Conservation (phyloP, 2,113 vertebrate genomes). For the Pelmatolapia mariae region DNA sequence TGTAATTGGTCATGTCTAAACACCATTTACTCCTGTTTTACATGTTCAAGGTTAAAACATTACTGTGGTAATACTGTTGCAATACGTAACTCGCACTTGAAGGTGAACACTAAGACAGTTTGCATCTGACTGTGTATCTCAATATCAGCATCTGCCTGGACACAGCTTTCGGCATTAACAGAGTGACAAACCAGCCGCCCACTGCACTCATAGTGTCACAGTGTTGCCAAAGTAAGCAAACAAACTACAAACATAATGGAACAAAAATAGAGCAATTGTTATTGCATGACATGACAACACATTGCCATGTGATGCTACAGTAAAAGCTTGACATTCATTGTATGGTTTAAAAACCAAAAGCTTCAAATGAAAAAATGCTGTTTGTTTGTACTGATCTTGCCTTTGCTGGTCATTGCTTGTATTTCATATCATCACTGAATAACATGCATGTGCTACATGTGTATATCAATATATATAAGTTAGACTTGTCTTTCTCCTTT, state of each 20-base stretch:
- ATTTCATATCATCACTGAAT: not conserved
- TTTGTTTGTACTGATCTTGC: not conserved
- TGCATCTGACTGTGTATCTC: not conserved
- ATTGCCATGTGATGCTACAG: not conserved
- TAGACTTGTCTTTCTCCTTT: not conserved
- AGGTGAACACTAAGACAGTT: not conserved
- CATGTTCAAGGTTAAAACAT: not conserved
- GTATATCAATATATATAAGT: slow-evolving; percentile 30
- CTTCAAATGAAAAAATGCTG: accelerated
- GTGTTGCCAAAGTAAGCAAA: not conserved
- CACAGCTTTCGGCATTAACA: not conserved
- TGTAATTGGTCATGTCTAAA: not conserved
- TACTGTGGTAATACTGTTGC: not conserved
- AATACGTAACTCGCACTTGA: not conserved
- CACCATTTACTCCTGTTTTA: not conserved
- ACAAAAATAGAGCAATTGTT: not conserved
- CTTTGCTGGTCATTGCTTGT: not conserved
- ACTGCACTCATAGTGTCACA: not conserved
- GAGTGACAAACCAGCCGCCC: not conserved
- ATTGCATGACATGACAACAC: not conserved
- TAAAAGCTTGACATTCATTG: not conserved
- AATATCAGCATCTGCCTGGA: not conserved
- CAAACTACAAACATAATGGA: not conserved
- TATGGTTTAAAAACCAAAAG: not conserved
- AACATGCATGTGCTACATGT: not conserved